Percentiles rank a stretch among this genome's conserved stretches.
These are phyloP conservation scores for Acanthosepion pharaonis DNA, from an alignment of 2,888 invertebrate genomes.

Conservation along the genomic window DNA sequence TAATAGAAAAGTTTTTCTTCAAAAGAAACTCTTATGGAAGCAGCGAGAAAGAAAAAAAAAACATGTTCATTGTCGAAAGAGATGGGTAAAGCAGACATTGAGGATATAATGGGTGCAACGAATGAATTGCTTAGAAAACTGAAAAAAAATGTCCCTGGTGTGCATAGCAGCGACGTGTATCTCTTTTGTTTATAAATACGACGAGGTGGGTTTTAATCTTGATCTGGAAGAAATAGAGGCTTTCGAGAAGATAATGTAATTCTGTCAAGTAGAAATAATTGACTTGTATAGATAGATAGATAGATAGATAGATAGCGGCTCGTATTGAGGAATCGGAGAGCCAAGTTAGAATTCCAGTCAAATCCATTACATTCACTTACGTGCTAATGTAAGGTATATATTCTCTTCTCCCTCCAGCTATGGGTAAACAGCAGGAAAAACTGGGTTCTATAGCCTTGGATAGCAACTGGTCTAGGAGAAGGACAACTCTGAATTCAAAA, in stretches of 20 bases:
- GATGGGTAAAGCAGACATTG: not conserved
- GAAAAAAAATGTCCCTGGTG: not conserved
- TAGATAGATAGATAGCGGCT: too few species aligned
- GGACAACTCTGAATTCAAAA: too few species aligned
- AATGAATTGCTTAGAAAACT: not conserved
- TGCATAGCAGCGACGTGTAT: too few species aligned
- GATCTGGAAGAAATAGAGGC: not conserved
- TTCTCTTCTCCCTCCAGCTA: too few species aligned
- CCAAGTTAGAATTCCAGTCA: too few species aligned
- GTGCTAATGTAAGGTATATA: too few species aligned
- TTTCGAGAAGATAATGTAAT: not conserved
- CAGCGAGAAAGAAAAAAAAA: not conserved
- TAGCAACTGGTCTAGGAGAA: too few species aligned
- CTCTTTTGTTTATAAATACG: not conserved
- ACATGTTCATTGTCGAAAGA: not conserved
- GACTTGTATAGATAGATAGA: not conserved
- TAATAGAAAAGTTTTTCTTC: not conserved
- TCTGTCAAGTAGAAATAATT: not conserved
- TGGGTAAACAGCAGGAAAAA: too few species aligned
- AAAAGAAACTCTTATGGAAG: not conserved
- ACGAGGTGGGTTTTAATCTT: not conserved
- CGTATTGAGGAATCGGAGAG: too few species aligned
- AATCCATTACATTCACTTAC: too few species aligned
- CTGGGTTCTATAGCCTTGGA: too few species aligned
- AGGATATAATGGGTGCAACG: not conserved